Base-by-base conservation (phyloP, 2,113 vertebrate genomes). In the Morone chrysops region DNA sequence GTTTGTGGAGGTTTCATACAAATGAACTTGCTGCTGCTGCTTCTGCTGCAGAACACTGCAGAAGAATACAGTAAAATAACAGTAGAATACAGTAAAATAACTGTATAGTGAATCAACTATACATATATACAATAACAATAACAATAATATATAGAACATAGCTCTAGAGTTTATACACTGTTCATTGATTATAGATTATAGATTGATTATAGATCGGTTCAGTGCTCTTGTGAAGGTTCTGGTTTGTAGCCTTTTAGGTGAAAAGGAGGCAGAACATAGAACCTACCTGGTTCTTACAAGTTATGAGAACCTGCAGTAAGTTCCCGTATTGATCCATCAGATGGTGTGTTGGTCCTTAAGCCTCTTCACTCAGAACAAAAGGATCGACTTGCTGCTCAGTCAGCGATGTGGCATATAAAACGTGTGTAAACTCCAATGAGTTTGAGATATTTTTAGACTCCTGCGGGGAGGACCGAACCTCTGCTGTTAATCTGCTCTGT, bases 1-100 rank as follows among this genome's bases (percentile, higher is more conserved):
- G 83, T 86, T 43, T 73, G 82, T 87, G 69, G 72, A 77, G 69
- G n/a, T 70, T 85, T 66, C 22, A 57, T 51, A 72, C 71, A 67
- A 67, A 72, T 41, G 54, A 40, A 14, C 36, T 41, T 56, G 31
- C 59, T 73, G 72, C 73, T 17, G 2, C 31, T 31, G 31, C 31
- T 31, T 31, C 31, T 47, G 78, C 31, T 47, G 78, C 82, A 80
- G 54, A 69, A 68, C 2, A 18, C 45, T 61, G 83, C 82, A 70
- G 50, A 6, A 5, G 62, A 71, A 45, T 70, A 78, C 75, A 68
- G 69, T 53, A 54, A 36, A 53, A 54, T 3, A 31, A 62, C 51
- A 62, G 47, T 25, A 31, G 31, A 70, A 18, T 22, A n/a, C 45
- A 71, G 66, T 51, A 20, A 40, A 41, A n/a, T 20, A 40, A 18